phyloP scores from a whole-genome alignment of 2,113 vertebrate genomes.

The mouse (Mus musculus) region GRCm39 chr16:7650501-7651000 shows the following conservation, averaged over 20 bases:
- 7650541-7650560: too few relatives aligned
- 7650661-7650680: not conserved
- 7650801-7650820: not conserved
- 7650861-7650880: not conserved
- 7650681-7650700: not conserved
- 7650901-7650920: not conserved
- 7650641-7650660: not conserved
- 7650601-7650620: not conserved
- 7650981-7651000: slow-evolving; percentile 21
- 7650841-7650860: not conserved
- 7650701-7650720: too few relatives aligned
- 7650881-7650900: not conserved
- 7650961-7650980: slow-evolving; percentile 5
- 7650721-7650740: not conserved
- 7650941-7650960: not conserved
- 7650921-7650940: not conserved
- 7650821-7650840: slow-evolving; percentile 8
- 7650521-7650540: too few relatives aligned
- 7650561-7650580: not conserved
- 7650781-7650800: not conserved
- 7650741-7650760: not conserved
- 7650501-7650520: not conserved
- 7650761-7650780: not conserved
- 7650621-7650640: not conserved
- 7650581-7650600: not conserved